Conservation (phyloP, 2,888 invertebrate species). For the Melinaea menophilus region DNA sequence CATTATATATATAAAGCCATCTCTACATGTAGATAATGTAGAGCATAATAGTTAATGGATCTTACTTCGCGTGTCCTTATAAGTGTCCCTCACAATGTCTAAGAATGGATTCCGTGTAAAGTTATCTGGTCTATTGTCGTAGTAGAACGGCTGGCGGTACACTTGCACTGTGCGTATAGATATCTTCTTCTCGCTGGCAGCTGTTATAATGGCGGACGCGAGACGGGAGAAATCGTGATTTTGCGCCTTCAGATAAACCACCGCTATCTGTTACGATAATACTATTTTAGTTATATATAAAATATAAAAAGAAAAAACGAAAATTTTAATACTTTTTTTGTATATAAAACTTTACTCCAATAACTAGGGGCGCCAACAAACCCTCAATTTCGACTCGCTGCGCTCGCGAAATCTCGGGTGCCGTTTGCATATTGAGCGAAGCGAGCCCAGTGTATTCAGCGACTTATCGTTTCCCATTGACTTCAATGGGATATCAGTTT, state of each 20-base stretch:
- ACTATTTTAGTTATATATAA: neutral
- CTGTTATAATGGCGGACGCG: constrained; percentile 86
- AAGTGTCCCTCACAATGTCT: constrained; percentile 88
- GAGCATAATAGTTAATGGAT: constrained; percentile 18
- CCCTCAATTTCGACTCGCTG: no score
- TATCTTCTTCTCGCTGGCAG: constrained; percentile 84
- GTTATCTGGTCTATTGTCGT: constrained; percentile 80
- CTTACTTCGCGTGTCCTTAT: constrained; percentile 93
- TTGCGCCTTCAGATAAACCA: constrained; percentile 88
- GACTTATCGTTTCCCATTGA: no score
- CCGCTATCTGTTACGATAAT: constrained; percentile 80
- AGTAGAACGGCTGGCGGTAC: constrained; percentile 80
- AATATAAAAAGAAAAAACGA: neutral
- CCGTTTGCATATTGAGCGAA: no score
- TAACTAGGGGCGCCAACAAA: no score
- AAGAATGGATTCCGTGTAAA: constrained; percentile 92
- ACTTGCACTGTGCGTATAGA: constrained; percentile 78
- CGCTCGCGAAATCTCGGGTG: no score
- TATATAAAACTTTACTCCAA: no score
- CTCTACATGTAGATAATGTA: constrained; percentile 2
- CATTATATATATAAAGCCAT: neutral
- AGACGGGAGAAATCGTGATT: constrained; percentile 86
- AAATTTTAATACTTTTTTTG: neutral
- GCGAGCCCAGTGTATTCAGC: no score
- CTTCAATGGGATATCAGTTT: no score